Evolutionary conservation across 2,113 vertebrate genomes (phyloP).

Genomic region (Nansenia antarctica): DNA sequence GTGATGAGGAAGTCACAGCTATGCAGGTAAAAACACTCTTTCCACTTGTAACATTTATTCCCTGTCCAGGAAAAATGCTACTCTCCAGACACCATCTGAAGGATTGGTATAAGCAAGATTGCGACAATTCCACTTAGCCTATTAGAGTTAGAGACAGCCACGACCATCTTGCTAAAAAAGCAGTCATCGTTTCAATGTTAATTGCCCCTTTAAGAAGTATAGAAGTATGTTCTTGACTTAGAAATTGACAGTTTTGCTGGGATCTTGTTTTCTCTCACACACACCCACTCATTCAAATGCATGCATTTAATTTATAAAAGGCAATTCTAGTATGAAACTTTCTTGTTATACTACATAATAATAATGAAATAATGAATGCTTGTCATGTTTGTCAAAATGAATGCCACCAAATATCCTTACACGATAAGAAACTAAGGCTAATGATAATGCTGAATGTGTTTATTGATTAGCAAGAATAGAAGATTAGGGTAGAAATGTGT

Average conservation of each 20-base stretch:
- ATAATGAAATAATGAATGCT: not conserved
- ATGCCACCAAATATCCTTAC: too few species aligned
- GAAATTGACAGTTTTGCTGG: too few species aligned
- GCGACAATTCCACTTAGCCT: not conserved
- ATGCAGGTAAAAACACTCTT: conserved; percentile 75
- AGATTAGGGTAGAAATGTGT: not conserved
- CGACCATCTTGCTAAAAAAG: not conserved
- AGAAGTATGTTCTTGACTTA: too few species aligned
- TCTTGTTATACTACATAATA: not conserved
- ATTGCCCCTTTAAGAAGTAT: too few species aligned
- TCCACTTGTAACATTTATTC: not conserved
- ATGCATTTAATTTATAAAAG: too few species aligned
- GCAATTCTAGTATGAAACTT: too few species aligned
- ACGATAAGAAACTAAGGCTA: too few species aligned
- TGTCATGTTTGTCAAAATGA: too few species aligned
- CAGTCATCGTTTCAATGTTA: not conserved
- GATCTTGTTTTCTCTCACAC: not conserved
- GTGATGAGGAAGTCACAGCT: conserved; percentile 70
- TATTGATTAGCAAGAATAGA: not conserved
- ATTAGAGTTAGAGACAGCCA: not conserved
- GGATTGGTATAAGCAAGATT: not conserved
- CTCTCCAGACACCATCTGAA: too few species aligned
- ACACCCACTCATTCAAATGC: not conserved
- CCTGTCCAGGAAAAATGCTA: not conserved
- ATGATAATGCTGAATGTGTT: not conserved